Evolutionary conservation across 2,888 invertebrate species (phyloP).

Genomic region (Metalampra italica): DNA sequence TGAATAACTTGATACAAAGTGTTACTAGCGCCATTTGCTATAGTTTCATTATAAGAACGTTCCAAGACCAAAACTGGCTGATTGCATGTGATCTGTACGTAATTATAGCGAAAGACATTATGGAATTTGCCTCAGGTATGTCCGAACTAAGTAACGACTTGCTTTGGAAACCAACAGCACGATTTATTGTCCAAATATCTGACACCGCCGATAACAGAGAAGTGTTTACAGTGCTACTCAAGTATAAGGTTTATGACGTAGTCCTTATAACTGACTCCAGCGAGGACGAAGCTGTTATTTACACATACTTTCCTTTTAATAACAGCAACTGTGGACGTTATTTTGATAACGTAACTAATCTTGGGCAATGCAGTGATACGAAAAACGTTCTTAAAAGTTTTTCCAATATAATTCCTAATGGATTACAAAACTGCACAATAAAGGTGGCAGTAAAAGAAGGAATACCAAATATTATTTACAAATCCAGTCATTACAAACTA

Average conservation of each 20-base stretch:
- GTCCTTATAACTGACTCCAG: neutral
- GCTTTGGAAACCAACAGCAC: slow-evolving; percentile 17
- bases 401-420: slow-evolving; percentile 3
- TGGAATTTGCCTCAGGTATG: slow-evolving; percentile 1
- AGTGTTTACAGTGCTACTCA: slow-evolving; percentile 1
- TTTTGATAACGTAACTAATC: slow-evolving; percentile 3
- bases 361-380: slow-evolving; percentile 11
- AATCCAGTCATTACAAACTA: neutral
- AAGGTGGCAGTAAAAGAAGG: slow-evolving; percentile 9
- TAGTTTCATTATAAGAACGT: slow-evolving; percentile 5
- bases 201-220: neutral
- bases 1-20: neutral
- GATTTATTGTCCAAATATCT: slow-evolving; percentile 13
- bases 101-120: slow-evolving; percentile 8
- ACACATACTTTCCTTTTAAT: slow-evolving; percentile 16
- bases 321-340: slow-evolving; percentile 14
- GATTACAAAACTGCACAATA: slow-evolving; percentile 11
- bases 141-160: slow-evolving; percentile 7
- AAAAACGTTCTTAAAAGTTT: slow-evolving; percentile 2
- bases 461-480: slow-evolving; percentile 8
- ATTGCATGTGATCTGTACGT: slow-evolving; percentile 11
- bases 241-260: slow-evolving; percentile 4
- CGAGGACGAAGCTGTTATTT: neutral
- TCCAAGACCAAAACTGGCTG: neutral
- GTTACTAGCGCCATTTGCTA: slow-evolving; percentile 1